Evolutionary conservation across 2,113 vertebrate species (phyloP).

Genomic region (Dinomys branickii): DNA sequence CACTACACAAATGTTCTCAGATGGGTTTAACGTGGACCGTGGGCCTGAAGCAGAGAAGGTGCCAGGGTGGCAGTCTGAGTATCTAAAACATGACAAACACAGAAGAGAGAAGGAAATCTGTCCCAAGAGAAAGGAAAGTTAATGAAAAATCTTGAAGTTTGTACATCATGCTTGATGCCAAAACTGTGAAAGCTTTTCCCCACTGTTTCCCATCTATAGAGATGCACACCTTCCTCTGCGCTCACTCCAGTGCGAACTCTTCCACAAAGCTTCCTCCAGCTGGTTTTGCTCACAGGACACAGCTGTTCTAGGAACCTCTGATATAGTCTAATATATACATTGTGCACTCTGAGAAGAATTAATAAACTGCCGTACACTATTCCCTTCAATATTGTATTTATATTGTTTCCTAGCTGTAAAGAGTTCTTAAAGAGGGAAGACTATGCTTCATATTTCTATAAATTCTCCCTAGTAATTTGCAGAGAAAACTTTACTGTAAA

Average conservation of each 20-base stretch:
- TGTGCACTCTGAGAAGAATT: background rate
- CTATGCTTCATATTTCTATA: background rate
- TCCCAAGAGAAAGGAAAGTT: background rate
- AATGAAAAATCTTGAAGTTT: background rate
- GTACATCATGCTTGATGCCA: background rate
- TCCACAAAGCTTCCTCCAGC: background rate
- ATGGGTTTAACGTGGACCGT: background rate
- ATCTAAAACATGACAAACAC: background rate
- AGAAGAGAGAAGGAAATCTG: background rate
- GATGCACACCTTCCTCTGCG: background rate
- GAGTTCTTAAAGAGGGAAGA: background rate
- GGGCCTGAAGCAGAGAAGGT: too few relatives aligned
- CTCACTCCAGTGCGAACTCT: background rate
- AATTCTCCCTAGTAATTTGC: background rate
- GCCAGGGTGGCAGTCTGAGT: background rate
- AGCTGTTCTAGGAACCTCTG: background rate
- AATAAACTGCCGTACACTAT: background rate
- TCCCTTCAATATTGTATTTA: background rate
- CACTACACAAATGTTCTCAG: background rate
- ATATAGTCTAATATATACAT: background rate
- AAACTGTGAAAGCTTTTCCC: background rate
- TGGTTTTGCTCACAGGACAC: background rate
- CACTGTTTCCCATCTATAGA: background rate
- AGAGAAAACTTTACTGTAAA: background rate
- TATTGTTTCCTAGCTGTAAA: background rate